Percentiles rank a stretch among this genome's conserved stretches.
These are phyloP conservation scores for Drosophila neonasuta DNA, from an alignment of 2,888 invertebrate species.

Conservation along the genomic window DNA sequence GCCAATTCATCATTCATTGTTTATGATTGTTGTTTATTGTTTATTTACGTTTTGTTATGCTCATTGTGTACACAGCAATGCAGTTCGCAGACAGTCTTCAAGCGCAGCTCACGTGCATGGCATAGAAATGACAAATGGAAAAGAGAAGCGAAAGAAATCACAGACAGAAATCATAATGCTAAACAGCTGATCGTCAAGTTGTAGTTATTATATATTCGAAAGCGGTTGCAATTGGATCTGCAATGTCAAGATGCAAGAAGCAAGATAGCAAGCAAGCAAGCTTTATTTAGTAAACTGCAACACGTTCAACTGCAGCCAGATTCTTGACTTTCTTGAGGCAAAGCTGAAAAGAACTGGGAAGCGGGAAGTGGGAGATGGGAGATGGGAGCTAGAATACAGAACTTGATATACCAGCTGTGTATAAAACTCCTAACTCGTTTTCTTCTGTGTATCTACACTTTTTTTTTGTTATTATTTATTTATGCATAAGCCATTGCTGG, in stretches of 20 bases:
- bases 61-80: constrained; percentile 8
- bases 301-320: constrained; percentile 13
- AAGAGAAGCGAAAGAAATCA: background rate
- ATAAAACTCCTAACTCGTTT: constrained; percentile 49
- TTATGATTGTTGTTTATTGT: constrained; percentile 27
- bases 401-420: constrained; percentile 67
- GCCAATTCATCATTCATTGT: background rate
- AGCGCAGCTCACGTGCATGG: constrained; percentile 29
- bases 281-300: constrained; percentile 2
- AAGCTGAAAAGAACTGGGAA: background rate
- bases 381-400: constrained; percentile 13
- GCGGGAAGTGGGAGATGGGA: background rate
- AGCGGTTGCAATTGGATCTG: constrained; percentile 9
- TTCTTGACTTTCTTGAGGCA: background rate
- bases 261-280: background rate
- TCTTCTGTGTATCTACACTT: background rate
- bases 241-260: constrained; percentile 3
- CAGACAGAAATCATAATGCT: constrained; percentile 11
- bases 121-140: background rate
- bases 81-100: constrained; percentile 6
- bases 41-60: constrained; percentile 17
- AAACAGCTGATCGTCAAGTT: constrained; percentile 7
- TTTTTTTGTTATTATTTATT: constrained; percentile 27
- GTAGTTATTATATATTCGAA: background rate
- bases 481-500: constrained; percentile 54